phyloP scores from a whole-genome alignment of 2,888 invertebrate genomes.

The Lypha dubia region DNA sequence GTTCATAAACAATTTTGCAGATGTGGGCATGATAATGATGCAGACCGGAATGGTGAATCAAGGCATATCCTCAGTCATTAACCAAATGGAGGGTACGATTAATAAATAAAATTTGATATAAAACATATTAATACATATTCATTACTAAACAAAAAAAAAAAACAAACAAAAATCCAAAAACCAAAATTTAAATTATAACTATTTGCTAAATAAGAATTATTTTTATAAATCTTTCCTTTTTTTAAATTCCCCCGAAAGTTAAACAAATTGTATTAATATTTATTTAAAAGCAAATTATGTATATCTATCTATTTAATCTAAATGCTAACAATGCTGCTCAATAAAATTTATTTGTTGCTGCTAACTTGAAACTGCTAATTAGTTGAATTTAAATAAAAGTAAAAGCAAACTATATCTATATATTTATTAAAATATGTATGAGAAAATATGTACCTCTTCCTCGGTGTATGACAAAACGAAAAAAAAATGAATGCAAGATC shows the following conservation, averaged over 20 bases:
- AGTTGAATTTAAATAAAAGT: slow-evolving; percentile 49
- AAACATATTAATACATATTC: slow-evolving; percentile 47
- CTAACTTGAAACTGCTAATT: slow-evolving; percentile 74
- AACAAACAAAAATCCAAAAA: slow-evolving; percentile 59
- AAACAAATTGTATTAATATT: slow-evolving; percentile 72
- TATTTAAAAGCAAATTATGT: slow-evolving; percentile 52
- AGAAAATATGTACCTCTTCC: slow-evolving; percentile 24
- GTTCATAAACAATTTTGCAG: slow-evolving; percentile 85
- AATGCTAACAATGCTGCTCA: slow-evolving; percentile 72
- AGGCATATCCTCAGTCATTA: slow-evolving; percentile 89
- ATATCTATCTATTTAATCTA: slow-evolving; percentile 58
- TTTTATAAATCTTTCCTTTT: slow-evolving; percentile 27
- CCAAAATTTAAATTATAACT: slow-evolving; percentile 59
- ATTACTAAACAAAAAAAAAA: slow-evolving; percentile 16
- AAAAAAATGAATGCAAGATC: slow-evolving; percentile 16
- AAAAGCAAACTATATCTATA: slow-evolving; percentile 30
- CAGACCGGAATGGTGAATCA: slow-evolving; percentile 98
- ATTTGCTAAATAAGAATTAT: slow-evolving; percentile 44
- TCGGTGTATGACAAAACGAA: slow-evolving; percentile 30
- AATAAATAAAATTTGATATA: slow-evolving; percentile 63
- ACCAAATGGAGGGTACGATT: slow-evolving; percentile 90
- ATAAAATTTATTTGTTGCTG: slow-evolving; percentile 78
- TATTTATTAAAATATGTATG: slow-evolving; percentile 10
- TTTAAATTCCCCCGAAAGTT: slow-evolving; percentile 34
- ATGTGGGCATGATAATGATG: slow-evolving; percentile 99